Evolutionary conservation across 2,113 vertebrate species (phyloP).

Genomic region (Terrapene triunguis): DNA sequence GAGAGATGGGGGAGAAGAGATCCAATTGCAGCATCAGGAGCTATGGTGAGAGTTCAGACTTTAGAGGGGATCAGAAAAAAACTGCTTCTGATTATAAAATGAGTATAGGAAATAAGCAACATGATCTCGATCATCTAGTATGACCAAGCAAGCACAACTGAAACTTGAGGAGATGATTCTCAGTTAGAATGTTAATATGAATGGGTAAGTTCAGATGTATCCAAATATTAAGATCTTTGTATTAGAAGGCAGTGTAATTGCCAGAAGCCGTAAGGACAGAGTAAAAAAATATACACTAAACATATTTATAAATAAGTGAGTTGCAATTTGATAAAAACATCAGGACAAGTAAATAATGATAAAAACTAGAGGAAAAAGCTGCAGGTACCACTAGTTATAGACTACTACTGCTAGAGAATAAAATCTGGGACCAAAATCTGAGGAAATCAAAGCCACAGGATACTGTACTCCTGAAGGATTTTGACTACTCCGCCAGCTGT

Average conservation of each 20-base stretch:
- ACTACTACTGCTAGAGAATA: not conserved
- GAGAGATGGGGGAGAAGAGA: slow-evolving; percentile 8
- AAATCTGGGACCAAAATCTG: slow-evolving; percentile 24
- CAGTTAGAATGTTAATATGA: not conserved
- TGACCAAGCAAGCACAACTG: not conserved
- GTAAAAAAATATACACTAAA: not conserved
- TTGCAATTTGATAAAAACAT: not conserved
- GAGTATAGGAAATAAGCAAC: not conserved
- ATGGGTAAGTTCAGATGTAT: rapidly evolving
- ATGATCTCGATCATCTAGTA: not conserved
- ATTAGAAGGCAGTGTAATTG: not conserved
- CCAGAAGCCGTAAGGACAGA: not conserved
- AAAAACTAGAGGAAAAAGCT: not conserved
- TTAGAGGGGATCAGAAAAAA: not conserved
- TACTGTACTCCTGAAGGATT: slow-evolving; percentile 11
- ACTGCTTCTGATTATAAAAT: not conserved
- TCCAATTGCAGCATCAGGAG: slow-evolving; percentile 28
- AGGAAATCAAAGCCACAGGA: not conserved
- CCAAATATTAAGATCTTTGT: not conserved
- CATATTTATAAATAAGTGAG: not conserved
- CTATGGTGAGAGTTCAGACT: not conserved
- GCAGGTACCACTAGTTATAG: not conserved
- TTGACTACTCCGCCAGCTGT: slow-evolving; percentile 46
- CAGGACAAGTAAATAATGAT: not conserved
- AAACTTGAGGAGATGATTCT: not conserved